These are phyloP conservation scores for Pantherophis guttatus DNA, from an alignment of 2,113 vertebrate species.

Conservation along the genomic window DNA sequence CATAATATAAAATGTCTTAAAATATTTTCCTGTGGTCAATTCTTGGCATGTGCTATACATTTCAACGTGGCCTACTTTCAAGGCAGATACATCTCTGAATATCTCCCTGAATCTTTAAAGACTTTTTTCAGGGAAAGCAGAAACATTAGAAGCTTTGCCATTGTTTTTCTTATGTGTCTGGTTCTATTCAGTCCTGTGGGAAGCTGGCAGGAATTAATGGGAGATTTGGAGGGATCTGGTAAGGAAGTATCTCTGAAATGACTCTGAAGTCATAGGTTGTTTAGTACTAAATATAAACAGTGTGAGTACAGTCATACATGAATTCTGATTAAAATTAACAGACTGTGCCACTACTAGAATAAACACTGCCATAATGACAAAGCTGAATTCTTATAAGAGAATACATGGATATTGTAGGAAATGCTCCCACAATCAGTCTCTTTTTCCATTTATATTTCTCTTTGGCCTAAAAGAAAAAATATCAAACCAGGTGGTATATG, in stretches of 20 bases:
- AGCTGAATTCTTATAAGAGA: neutral
- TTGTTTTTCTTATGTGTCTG: neutral
- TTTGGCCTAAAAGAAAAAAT: neutral
- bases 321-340: neutral
- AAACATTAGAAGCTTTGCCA: neutral
- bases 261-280: neutral
- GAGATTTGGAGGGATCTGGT: neutral
- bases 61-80: neutral
- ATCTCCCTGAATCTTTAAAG: neutral
- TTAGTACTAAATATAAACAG: neutral
- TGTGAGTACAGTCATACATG: neutral
- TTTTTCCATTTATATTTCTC: neutral
- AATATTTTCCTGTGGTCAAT: neutral
- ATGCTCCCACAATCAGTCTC: neutral
- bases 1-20: neutral
- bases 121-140: neutral
- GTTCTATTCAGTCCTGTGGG: neutral
- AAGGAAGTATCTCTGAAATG: neutral
- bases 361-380: too few relatives aligned
- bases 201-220: neutral
- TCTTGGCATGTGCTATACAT: neutral
- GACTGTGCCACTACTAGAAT: neutral
- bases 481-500: neutral
- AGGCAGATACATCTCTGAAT: neutral
- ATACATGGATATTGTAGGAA: neutral